Percentiles rank a stretch among this genome's conserved stretches.
Evolutionary conservation across 2,797 vertebrate genomes (phyloP).

Genomic region (Rhinoraja longicauda): DNA sequence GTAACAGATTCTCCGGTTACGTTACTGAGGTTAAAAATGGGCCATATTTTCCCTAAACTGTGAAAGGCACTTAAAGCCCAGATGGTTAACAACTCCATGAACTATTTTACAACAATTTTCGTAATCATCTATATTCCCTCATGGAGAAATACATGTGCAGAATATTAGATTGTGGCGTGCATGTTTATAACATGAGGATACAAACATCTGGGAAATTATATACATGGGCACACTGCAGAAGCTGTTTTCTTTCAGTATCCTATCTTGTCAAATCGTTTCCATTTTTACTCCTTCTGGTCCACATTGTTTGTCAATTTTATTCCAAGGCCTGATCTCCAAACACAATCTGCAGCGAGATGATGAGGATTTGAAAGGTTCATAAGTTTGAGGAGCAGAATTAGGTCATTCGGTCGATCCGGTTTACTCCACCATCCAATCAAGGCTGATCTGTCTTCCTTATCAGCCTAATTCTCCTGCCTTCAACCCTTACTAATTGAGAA

Average conservation of each 20-base stretch:
- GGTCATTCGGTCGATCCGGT: no score
- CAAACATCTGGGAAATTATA: background rate
- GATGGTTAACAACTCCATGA: constrained; percentile 14
- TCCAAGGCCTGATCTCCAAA: background rate
- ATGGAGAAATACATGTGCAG: background rate
- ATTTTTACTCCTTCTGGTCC: background rate
- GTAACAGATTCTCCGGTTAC: background rate
- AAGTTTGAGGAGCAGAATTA: no score
- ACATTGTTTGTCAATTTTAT: background rate
- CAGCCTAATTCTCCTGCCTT: no score
- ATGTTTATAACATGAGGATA: background rate
- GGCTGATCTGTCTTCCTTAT: no score
- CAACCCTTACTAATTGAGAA: no score
- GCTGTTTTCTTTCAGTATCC: background rate
- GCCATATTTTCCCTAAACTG: background rate
- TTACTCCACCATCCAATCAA: no score
- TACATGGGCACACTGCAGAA: background rate
- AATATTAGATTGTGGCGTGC: background rate
- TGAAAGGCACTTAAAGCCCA: background rate
- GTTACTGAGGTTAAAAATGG: constrained; percentile 4
- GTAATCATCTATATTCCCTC: background rate
- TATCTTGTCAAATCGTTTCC: background rate
- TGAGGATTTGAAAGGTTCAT: no score
- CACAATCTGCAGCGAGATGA: background rate
- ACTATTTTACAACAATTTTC: background rate